Percentiles rank a stretch among this genome's conserved stretches.
These are phyloP conservation scores for Drosophila albomicans DNA, from an alignment of 1,140 invertebrate species.

Conservation along the genomic window DNA sequence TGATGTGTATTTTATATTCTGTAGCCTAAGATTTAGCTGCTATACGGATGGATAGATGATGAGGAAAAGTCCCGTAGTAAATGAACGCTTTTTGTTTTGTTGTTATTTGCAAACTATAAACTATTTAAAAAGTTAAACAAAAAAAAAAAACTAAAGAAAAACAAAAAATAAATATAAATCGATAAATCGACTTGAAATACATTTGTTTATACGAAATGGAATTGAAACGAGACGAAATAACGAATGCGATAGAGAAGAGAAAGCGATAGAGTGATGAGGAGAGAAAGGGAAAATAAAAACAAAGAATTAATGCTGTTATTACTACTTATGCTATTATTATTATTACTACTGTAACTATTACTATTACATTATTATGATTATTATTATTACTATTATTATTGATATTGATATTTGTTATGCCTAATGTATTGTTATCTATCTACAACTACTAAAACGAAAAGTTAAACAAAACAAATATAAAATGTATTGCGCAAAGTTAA, in stretches of 20 bases:
- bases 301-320: constrained; percentile 63
- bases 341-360: constrained; percentile 44
- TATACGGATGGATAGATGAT: neutral
- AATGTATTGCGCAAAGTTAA: constrained; percentile 9
- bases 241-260: neutral
- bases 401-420: constrained; percentile 83
- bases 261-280: neutral
- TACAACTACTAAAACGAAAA: constrained; percentile 53
- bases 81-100: constrained; percentile 40
- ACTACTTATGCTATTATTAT: constrained; percentile 68
- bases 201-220: constrained; percentile 49
- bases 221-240: constrained; percentile 34
- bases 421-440: constrained; percentile 80
- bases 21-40: constrained; percentile 31
- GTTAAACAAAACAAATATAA: constrained; percentile 44
- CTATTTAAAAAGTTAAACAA: neutral
- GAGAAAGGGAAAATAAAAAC: constrained; percentile 24
- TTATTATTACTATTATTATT: constrained; percentile 52
- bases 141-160: constrained; percentile 24
- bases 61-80: neutral
- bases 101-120: constrained; percentile 9
- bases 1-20: constrained; percentile 37
- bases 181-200: constrained; percentile 10
- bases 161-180: constrained; percentile 14
- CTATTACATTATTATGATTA: constrained; percentile 33